These are phyloP conservation scores for Dichetophora obliterata DNA, from an alignment of 2,888 invertebrate genomes.

Conservation along the genomic window DNA sequence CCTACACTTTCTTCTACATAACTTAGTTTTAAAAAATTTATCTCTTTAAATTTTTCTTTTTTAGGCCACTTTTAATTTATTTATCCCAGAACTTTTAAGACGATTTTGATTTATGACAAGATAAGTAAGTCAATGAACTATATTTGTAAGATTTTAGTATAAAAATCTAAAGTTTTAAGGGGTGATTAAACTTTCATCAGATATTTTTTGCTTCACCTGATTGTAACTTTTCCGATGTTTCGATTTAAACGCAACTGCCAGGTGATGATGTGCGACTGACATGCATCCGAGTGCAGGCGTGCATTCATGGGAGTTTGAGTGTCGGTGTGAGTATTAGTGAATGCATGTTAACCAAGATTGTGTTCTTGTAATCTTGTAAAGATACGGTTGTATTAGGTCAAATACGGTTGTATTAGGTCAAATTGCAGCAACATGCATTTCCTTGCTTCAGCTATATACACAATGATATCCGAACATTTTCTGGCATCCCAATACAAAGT, in stretches of 20 bases:
- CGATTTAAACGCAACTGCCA: neutral
- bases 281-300: neutral
- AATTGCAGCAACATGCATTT: neutral
- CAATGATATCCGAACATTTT: neutral
- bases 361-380: neutral
- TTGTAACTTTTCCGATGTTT: neutral
- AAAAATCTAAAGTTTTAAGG: too few species aligned
- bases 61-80: too few species aligned
- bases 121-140: too few species aligned
- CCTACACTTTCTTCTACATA: too few species aligned
- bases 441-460: neutral
- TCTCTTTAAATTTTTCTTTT: too few species aligned
- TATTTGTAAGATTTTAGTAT: too few species aligned
- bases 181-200: too few species aligned
- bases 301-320: neutral
- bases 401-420: neutral
- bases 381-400: neutral
- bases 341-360: neutral
- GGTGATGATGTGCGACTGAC: conserved; percentile 36
- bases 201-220: too few species aligned
- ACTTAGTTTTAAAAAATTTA: too few species aligned
- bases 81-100: too few species aligned
- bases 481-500: neutral
- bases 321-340: conserved; percentile 3
- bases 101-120: too few species aligned